These are phyloP conservation scores for Emys orbicularis DNA, from an alignment of 2,797 vertebrate species.

Conservation along the genomic window DNA sequence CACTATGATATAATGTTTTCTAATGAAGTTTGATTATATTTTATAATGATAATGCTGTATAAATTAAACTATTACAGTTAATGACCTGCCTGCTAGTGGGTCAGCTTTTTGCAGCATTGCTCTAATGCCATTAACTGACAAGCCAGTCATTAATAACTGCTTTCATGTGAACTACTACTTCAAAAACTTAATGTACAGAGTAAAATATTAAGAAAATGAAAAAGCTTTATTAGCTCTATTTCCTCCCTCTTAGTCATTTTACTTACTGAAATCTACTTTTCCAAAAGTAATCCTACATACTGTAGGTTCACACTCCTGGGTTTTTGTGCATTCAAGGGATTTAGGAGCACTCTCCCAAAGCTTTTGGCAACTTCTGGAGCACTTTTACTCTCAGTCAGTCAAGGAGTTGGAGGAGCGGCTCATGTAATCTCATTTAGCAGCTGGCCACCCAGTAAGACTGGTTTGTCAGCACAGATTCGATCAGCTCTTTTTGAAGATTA, in stretches of 20 bases:
- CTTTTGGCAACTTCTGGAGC: not conserved
- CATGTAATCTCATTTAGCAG: not conserved
- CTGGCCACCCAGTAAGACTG: not conserved
- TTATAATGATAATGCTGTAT: not conserved
- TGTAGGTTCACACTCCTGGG: not conserved
- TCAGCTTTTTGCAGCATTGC: conserved; percentile 54
- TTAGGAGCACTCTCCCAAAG: not conserved
- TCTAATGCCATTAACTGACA: conserved; percentile 48
- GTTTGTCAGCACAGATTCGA: not conserved
- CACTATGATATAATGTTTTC: not conserved
- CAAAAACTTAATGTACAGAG: conserved; percentile 63
- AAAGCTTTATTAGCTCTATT: conserved; percentile 14
- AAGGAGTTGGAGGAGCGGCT: not conserved
- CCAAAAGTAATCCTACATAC: not conserved
- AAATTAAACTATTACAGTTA: conserved; percentile 49
- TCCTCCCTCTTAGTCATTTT: conserved; percentile 31
- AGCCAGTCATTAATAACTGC: conserved; percentile 52
- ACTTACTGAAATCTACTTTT: conserved; percentile 36
- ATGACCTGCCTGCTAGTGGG: conserved; percentile 49
- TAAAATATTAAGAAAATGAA: conserved; percentile 58
- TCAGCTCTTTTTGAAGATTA: conserved; percentile 1
- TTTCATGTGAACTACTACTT: conserved; percentile 60
- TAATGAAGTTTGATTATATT: not conserved
- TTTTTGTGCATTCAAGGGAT: not conserved
- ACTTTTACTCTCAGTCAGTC: not conserved